phyloP scores from a whole-genome alignment of 2,113 vertebrate genomes.

The Macaca mulatta region DNA sequence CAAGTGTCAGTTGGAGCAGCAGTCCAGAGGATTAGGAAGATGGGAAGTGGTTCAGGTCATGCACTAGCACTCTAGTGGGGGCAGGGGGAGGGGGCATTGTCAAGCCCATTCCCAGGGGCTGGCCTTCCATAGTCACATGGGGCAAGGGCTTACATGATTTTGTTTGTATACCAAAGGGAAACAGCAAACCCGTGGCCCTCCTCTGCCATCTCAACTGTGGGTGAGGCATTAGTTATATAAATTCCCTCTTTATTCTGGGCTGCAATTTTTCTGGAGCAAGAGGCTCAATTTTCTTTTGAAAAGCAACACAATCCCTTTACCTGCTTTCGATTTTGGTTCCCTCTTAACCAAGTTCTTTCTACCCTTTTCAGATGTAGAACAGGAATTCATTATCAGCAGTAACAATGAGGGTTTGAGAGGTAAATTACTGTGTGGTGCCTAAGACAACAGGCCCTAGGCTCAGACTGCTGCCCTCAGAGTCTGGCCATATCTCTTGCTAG shows the following conservation, averaged over 20 bases:
- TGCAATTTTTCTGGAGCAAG: neutral
- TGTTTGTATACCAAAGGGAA: neutral
- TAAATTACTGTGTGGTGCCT: neutral
- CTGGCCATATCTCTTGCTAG: rapidly evolving
- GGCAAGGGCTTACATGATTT: neutral
- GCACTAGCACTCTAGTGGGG: no score
- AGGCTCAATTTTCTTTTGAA: neutral
- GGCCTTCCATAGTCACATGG: neutral
- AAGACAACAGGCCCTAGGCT: neutral
- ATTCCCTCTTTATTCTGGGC: neutral
- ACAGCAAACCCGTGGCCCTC: no score
- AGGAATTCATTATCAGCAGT: neutral
- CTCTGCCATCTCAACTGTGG: neutral
- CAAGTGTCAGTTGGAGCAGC: neutral
- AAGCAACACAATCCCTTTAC: neutral
- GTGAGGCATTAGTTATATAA: neutral
- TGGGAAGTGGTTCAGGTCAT: neutral
- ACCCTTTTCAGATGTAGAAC: neutral
- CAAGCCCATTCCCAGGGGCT: neutral
- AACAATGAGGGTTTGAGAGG: neutral
- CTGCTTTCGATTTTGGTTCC: neutral
- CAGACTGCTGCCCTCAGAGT: neutral
- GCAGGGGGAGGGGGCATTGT: neutral
- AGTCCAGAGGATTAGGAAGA: neutral
- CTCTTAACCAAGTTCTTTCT: neutral